Base-by-base conservation (phyloP, 2,113 vertebrate genomes). In the Epinephelus fuscoguttatus region DNA sequence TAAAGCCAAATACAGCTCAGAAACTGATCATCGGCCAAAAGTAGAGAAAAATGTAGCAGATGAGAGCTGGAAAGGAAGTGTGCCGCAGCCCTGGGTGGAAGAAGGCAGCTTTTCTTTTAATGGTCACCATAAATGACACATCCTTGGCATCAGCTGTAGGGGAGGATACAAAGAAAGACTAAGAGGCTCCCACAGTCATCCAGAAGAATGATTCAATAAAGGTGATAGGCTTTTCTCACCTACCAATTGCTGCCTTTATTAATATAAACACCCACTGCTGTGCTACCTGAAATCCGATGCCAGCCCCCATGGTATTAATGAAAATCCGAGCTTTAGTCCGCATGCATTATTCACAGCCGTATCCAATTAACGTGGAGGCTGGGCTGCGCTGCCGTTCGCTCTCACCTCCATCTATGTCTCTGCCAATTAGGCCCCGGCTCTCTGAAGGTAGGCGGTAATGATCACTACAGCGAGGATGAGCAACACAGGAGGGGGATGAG, bases 331-430 rank as follows among this genome's bases (percentile, higher is more conserved):
- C 91, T 92, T 94, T 91, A 92, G 84, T 78, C 85, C 2, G 8
- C 90, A 93, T 95, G 76, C 85, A 95, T 95, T 95, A 95, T 95
- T 96, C 93, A 95, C 90, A 84, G 50, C 86, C 33, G 55, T 81
- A 84, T 94, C 91, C 91, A 95, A 96, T 95, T 94, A 94, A 93
- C 79, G 71, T 71, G 27, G 77, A 87, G 89, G 84, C 79, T 89
- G 85, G 84, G 62, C 78, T 75, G 49, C 63, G 50, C 56, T 37
- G 73, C 80, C 56, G 70, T 64, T 89, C 78, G n/a, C 64, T 75
- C 78, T 82, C 81, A 84, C 85, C 89, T 84, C 81, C 85, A 78
- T 93, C 88, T 84, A 50, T n/a, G 82, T 92, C 92, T 91, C 82
- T 80, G 81, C 87, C 92, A 93, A 89, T 95, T 95, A 94, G 72